A percentile compares a stretch with the other conserved stretches of the same genome.
These are phyloP conservation scores for Dissostichus mawsoni DNA, from an alignment of 2,113 vertebrate species.

Conservation along the genomic window DNA sequence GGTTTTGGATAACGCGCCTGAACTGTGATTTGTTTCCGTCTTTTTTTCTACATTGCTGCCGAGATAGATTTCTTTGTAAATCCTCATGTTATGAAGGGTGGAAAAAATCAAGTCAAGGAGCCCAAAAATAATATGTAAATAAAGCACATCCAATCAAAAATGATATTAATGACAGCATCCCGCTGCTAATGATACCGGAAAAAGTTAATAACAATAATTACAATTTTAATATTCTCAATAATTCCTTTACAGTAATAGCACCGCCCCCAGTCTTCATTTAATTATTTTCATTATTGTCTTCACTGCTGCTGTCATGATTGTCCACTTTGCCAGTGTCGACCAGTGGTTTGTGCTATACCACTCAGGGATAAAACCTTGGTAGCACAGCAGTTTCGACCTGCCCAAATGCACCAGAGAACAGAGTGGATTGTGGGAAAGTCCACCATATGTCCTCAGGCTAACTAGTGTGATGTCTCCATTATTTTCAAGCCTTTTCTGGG, in stretches of 20 bases:
- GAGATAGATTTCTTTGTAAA: neutral
- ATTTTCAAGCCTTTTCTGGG: neutral
- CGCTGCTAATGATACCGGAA: constrained; percentile 52
- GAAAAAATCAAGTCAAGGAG: neutral
- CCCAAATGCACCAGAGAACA: neutral
- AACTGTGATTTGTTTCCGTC: constrained; percentile 15
- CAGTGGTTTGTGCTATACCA: neutral
- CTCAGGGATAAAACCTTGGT: neutral
- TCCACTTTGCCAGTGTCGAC: neutral
- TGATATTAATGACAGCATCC: constrained; percentile 52
- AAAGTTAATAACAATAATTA: constrained; percentile 60
- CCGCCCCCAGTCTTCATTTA: constrained; percentile 29
- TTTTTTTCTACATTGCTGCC: neutral
- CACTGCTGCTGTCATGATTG: constrained; percentile 17
- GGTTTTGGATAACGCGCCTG: neutral
- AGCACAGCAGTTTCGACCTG: neutral
- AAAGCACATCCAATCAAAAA: constrained; percentile 44
- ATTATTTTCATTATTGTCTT: constrained; percentile 38
- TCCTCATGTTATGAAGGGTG: constrained; percentile 1
- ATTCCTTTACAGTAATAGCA: constrained; percentile 26
- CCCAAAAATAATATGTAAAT: constrained; percentile 21
- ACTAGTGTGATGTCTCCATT: neutral
- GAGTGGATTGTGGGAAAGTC: neutral
- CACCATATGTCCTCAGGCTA: neutral
- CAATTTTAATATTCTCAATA: constrained; percentile 48